Evolutionary conservation across 2,888 invertebrate genomes (phyloP), one percentile per base, ranked within the genome.

Genomic region (Eurytoma adleriae): DNA sequence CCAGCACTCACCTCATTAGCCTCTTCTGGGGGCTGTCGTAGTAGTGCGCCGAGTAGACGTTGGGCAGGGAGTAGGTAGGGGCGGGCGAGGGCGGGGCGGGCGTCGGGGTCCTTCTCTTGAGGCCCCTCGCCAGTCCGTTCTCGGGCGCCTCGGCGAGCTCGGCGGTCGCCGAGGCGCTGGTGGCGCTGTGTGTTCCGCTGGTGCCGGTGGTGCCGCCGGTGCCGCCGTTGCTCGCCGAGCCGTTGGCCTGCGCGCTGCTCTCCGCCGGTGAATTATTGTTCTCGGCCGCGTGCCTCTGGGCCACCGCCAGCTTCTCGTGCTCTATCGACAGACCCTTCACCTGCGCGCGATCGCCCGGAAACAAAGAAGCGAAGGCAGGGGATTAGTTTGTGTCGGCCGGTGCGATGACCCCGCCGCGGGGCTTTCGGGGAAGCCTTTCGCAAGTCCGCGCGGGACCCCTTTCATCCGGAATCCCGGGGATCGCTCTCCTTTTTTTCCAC

Each of bases 261-360:
- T 91, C 88, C 75, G 85, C 85, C 57, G 87, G 86, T 70, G 88
- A 85, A 77, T 86, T 89, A 84, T 87, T 89, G 82, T 85, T 87
- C 82, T 90, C 90, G 52, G 88, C 88, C 71, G 88, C 89, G 84
- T 92, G 92, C 86, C 92, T 92, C 85, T 93, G 93, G 80, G 93
- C 93, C 83, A 93, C 93, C 59, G 93, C 93, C 86, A 94, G 87
- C 87, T 93, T 94, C 87, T 94, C 95, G 86, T 95, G 95, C 91
- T 95, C 95, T 87, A 95, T 95, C 88, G 95, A 95, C 88, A 95
- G 91, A 84, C 95, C 95, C 91, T 95, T 95, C 68, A 95, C 95
- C 95, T 95, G 87, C 61, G 69, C 16, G 69, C 16, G 3, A 61
- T 27, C 27, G 18, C 3, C 12, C 59, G 18, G 50, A 24, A 71